Evolutionary conservation across 2,888 invertebrate species (phyloP), one percentile per base, ranked within the genome.

Genomic region (Corythucha ciliata): DNA sequence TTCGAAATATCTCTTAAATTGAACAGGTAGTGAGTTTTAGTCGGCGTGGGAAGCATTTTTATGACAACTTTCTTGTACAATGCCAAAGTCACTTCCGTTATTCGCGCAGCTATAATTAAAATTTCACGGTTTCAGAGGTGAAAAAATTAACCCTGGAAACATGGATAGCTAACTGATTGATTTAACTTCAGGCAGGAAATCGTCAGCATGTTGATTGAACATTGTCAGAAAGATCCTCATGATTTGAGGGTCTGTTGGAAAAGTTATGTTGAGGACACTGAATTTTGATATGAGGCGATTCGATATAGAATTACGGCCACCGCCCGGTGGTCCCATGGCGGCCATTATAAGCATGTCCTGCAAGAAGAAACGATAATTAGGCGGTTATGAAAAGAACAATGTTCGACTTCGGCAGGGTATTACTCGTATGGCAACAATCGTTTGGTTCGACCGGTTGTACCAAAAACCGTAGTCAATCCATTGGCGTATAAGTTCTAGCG

Each of bases 391-490:
- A 48, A 14, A 48, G 14, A 10, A 8, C 2, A 4, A 40, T 8
- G 42, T 45, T 40, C 8, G n/a, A 37, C n/a, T 29, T 29, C 29
- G 29, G 29, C 8, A 10, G 29, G n/a, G 33, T 25, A 14, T 27
- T 32, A 57, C 57, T 47, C 48, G 48, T 12, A 57, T 36, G 10
- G 24, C 32, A 14, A 46, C 36, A 27, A 42, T 41, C 29, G 47
- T 32, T 69, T 89, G 89, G 65, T 83, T 89, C 55, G 70, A 70
- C 2, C 90, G 71, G 66, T 91, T 83, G 66, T 84, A 91, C 90
- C 90, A 91, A 70, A 87, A 90, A 2, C 83, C 83, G 64, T 91
- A 89, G 69, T 88, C 89, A 52, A 88, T 75, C 87, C 87, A 89
- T 61, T 89, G 81, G 16, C 85, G 72, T 44, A 91, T 72, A 40